These are phyloP conservation scores for Platyura marginata DNA, from an alignment of 1,140 invertebrate genomes.

Conservation along the genomic window DNA sequence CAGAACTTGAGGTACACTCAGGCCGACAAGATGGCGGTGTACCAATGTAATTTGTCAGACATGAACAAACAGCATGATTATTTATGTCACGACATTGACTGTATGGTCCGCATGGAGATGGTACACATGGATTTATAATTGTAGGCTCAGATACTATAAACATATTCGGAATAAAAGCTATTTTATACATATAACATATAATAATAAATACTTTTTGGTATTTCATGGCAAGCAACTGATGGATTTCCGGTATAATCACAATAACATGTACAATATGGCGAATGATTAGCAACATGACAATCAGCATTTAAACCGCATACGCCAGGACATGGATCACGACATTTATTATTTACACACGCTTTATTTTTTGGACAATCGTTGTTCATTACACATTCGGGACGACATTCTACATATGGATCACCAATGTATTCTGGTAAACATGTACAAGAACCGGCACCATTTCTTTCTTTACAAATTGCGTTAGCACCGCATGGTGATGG, in stretches of 20 bases:
- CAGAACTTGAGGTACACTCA: conserved; percentile 54
- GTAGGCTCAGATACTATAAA: conserved; percentile 26
- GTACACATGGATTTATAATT: conserved; percentile 36
- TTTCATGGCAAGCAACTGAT: conserved; percentile 36
- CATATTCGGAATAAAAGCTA: conserved; percentile 11
- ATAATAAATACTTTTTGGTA: too few relatives aligned
- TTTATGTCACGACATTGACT: conserved; percentile 44
- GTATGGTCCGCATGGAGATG: conserved; percentile 48
- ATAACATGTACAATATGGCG: conserved; percentile 62
- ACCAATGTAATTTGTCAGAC: conserved; percentile 43
- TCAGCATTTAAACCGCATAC: conserved; percentile 38
- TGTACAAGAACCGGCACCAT: conserved; percentile 31
- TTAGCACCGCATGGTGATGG: conserved; percentile 39
- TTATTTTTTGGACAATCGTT: conserved; percentile 38
- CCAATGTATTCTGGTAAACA: conserved; percentile 33
- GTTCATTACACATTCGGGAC: conserved; percentile 31
- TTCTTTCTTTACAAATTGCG: conserved; percentile 34
- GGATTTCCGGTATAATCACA: conserved; percentile 68
- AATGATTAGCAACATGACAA: conserved; percentile 75
- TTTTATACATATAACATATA: conserved; percentile 9
- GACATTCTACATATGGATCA: conserved; percentile 31
- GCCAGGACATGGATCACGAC: conserved; percentile 43
- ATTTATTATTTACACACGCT: conserved; percentile 51
- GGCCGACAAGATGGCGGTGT: conserved; percentile 50
- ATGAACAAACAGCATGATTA: conserved; percentile 49